Base-by-base conservation (phyloP, 2,113 vertebrate genomes). In the Benitochromis conjunctus region DNA sequence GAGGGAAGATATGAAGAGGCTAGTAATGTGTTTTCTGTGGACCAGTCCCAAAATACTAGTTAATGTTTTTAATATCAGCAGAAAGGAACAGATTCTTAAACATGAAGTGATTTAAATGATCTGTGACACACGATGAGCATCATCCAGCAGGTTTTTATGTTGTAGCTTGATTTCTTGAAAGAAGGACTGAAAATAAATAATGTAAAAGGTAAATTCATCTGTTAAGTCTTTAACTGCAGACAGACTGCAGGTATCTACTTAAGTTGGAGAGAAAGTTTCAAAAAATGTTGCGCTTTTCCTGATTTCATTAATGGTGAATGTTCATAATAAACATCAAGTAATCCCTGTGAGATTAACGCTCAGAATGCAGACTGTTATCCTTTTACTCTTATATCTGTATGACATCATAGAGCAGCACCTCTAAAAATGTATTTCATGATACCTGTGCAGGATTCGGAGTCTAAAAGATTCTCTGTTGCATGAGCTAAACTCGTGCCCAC, bases 221-320 rank as follows among this genome's bases (percentile, higher is more conserved):
- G 53, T 57, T 57, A 57, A 16, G 7, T 58, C 7, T 14, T 58
- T 58, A 29, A 2, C 7, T 3, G 0, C 56, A 57, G 24, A 57
- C 4, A 57, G 1, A 26, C 12, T 57, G 24, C 24, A 1, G 21
- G 24, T 57, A 2, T 8, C 1, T 21, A 12, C 8, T 13, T 29
- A 57, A 57, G 3, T 29, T 21, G 21, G 5, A 21, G 24, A 29
- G 4, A 3, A 51, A 51, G 6, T 16, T 18, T 12, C 2, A 13
- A 13, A 12, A 56, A 0, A 24, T 56, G 54, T 21, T 56, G n/a
- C 0, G 2, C 0, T 56, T 24, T 56, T 1, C 5, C 10, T 12
- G 1, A 24, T 56, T 1, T 21, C 5, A 11, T 55, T 21, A 11
- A 55, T 21, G n/a, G 2, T 12, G 2, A 11, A 55, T 21, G 6